Base-by-base conservation (phyloP, 1,140 invertebrate species). In the Meloidogyne floridensis region DNA sequence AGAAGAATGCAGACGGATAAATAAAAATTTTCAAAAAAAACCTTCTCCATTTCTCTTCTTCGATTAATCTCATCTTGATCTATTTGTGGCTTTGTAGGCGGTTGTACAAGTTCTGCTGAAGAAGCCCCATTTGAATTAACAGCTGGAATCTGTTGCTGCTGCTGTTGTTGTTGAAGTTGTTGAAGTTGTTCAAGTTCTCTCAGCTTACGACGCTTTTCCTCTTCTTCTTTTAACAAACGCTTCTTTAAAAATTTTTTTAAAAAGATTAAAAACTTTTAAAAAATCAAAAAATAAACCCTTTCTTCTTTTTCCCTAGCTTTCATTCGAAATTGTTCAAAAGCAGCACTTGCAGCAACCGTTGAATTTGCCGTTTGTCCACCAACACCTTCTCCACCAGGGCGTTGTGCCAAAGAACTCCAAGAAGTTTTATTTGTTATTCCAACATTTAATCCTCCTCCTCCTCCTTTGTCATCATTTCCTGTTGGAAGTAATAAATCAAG, bases 251-350 rank as follows among this genome's bases (percentile, higher is more conserved):
- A 32, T 32, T 32, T 32, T 32, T 32, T 20, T 18, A 54, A 13
- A 13, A 69, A 3, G 13, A 7, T 15, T 80, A 42, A 65, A 13
- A n/a, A 5, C 10, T 8, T 15, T 5, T 18, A 54, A 74, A 18
- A 51, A 18, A 6, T 9, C 54, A 13, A 76, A 54, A 72, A 76
- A 76, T 9, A 15, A 1, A 85, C 77, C 82, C 86, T 77, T 20
- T 87, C 83, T 59, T 85, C 85, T 71, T 85, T 87, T 76, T 84
- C 86, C 43, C 65, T 54, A 18, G 86, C 84, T 51, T 75, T 72
- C 65, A 72, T 83, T 42, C 74, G 59, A 72, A 85, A 87, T 51
- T 43, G 65, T 51, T 87, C 82, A 73, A 84, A 85, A 11, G 77
- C 78, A 75, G 83, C 74, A 13, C 18, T 32, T 8, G 77, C 65